Conservation (phyloP, 1,140 invertebrate species). For the Drosophila trapezifrons region DNA sequence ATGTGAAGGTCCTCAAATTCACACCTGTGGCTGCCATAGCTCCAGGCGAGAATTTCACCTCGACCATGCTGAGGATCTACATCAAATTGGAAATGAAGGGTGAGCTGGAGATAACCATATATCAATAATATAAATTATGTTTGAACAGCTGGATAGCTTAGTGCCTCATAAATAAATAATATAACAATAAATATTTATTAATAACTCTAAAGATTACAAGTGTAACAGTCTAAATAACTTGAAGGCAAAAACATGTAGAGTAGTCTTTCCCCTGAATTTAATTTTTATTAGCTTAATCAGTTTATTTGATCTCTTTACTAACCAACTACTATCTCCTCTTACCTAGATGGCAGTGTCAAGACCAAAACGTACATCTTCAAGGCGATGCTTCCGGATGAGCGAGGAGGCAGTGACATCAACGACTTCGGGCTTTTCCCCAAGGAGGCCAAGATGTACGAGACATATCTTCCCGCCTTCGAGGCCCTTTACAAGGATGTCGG, state of each 20-base stretch:
- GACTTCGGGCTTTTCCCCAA: constrained; percentile 52
- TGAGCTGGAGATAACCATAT: neutral
- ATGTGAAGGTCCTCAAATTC: constrained; percentile 66
- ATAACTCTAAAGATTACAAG: too few relatives aligned
- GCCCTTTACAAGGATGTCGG: constrained; percentile 56
- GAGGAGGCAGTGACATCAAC: constrained; percentile 39
- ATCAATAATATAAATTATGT: neutral
- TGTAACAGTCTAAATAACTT: too few relatives aligned
- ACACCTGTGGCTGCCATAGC: constrained; percentile 67
- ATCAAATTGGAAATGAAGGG: constrained; percentile 72
- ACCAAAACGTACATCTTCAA: constrained; percentile 56
- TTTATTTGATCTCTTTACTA: too few relatives aligned
- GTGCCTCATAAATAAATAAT: neutral
- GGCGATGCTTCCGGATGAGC: constrained; percentile 56
- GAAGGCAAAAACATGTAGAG: too few relatives aligned
- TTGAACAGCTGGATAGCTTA: neutral
- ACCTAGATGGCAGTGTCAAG: constrained; percentile 44
- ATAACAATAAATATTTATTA: too few relatives aligned
- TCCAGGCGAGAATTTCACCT: constrained; percentile 73
- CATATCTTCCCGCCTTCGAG: constrained; percentile 57
- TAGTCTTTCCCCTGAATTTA: too few relatives aligned
- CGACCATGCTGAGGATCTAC: constrained; percentile 64
- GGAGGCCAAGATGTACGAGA: constrained; percentile 52
- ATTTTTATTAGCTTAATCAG: too few relatives aligned
- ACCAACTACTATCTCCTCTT: neutral